Evolutionary conservation across 2,888 invertebrate genomes (phyloP).

Genomic region (Trissoscelio sp.): DNA sequence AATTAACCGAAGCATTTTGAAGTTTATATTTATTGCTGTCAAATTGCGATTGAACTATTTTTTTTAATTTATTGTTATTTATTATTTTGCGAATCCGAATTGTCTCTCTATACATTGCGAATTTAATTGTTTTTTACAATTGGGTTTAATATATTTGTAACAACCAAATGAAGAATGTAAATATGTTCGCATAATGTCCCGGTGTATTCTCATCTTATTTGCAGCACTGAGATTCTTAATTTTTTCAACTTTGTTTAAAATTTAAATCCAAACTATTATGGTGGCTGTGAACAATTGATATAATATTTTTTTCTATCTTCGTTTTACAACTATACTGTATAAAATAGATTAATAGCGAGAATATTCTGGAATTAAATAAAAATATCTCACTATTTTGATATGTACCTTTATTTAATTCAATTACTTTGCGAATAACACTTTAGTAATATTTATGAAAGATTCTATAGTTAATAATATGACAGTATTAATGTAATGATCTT

Average conservation of each 20-base stretch:
- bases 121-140: not conserved
- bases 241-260: conserved; percentile 67
- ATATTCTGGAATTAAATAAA: conserved; percentile 32
- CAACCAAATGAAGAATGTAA: conserved; percentile 12
- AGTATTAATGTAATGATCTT: too few species aligned
- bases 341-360: conserved; percentile 31
- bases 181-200: conserved; percentile 16
- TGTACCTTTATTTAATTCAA: too few species aligned
- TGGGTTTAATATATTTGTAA: not conserved
- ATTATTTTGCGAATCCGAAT: not conserved
- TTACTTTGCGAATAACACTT: too few species aligned
- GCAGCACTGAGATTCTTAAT: conserved; percentile 67
- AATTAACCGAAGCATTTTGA: not conserved
- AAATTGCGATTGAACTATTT: not conserved
- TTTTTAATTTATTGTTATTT: conserved; percentile 33
- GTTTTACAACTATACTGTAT: conserved; percentile 53
- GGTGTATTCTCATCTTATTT: conserved; percentile 52
- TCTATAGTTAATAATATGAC: too few species aligned
- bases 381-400: too few species aligned
- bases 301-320: conserved; percentile 39
- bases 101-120: not conserved
- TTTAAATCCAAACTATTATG: conserved; percentile 74
- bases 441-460: too few species aligned
- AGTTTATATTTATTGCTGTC: not conserved
- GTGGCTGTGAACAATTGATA: conserved; percentile 75